phyloP scores from a whole-genome alignment of 1,140 invertebrate species.

The Drosophila navojoa region DNA sequence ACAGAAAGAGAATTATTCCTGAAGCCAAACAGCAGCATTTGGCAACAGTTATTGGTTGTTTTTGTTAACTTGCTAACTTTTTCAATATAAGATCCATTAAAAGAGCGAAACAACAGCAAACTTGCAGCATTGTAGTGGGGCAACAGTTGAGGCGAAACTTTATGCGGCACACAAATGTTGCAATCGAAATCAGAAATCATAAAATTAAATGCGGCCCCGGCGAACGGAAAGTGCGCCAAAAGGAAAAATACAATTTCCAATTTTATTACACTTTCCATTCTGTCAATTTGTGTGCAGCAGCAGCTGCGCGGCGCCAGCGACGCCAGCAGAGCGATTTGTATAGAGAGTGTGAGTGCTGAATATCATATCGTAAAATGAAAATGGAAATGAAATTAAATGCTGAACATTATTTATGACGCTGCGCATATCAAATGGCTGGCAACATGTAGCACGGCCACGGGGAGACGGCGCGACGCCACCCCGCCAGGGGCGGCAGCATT shows the following conservation, averaged over 20 bases:
- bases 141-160: slow-evolving; percentile 29
- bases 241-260: slow-evolving; percentile 78
- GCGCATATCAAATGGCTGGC: slow-evolving; percentile 74
- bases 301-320: neutral
- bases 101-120: slow-evolving; percentile 12
- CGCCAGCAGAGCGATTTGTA: neutral
- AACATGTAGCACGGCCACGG: slow-evolving; percentile 17
- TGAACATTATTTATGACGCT: slow-evolving; percentile 82
- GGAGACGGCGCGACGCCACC: neutral
- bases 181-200: slow-evolving; percentile 67
- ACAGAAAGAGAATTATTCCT: no score
- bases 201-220: slow-evolving; percentile 61
- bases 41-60: slow-evolving; percentile 6
- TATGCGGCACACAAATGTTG: slow-evolving; percentile 51
- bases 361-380: slow-evolving; percentile 82
- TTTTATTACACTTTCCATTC: slow-evolving; percentile 81
- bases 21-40: neutral
- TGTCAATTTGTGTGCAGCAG: slow-evolving; percentile 54
- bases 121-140: slow-evolving; percentile 38
- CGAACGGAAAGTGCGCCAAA: slow-evolving; percentile 51
- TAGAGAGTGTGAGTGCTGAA: slow-evolving; percentile 34
- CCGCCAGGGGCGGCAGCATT: slow-evolving; percentile 18
- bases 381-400: slow-evolving; percentile 82
- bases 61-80: slow-evolving; percentile 43
- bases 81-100: slow-evolving; percentile 56